Conservation (phyloP, 2,797 vertebrate genomes). For the Gymnothorax javanicus region DNA sequence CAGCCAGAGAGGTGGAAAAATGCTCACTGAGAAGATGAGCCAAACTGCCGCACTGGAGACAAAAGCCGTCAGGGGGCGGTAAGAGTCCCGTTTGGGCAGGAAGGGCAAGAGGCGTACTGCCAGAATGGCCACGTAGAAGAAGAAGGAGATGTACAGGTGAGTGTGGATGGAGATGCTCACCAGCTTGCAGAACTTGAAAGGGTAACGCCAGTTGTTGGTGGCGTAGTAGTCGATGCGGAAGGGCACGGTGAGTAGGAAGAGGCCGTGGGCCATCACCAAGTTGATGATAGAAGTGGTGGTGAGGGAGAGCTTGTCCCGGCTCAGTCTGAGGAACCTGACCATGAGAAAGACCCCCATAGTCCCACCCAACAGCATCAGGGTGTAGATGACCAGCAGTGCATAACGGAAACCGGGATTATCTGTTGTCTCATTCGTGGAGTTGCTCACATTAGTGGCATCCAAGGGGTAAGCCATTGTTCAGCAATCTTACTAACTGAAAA, state of each 20-base stretch:
- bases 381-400: slow-evolving; percentile 50
- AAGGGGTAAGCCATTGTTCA: background rate
- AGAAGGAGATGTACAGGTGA: slow-evolving; percentile 65
- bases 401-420: background rate
- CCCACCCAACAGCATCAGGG: slow-evolving; percentile 53
- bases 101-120: slow-evolving; percentile 39
- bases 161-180: slow-evolving; percentile 51
- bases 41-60: slow-evolving; percentile 54
- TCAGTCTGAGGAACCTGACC: slow-evolving; percentile 49
- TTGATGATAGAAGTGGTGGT: slow-evolving; percentile 52
- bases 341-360: slow-evolving; percentile 51
- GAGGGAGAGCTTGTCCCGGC: slow-evolving; percentile 43
- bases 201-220: slow-evolving; percentile 49
- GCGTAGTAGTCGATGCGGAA: slow-evolving; percentile 64
- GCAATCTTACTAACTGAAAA: background rate
- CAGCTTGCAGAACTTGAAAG: slow-evolving; percentile 52
- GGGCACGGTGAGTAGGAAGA: slow-evolving; percentile 62
- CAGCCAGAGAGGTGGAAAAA: slow-evolving; percentile 48
- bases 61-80: slow-evolving; percentile 34
- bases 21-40: slow-evolving; percentile 43
- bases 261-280: slow-evolving; percentile 58
- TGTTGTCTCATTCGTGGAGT: background rate
- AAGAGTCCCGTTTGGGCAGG: slow-evolving; percentile 37
- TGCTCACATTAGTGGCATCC: background rate
- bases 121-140: slow-evolving; percentile 59